A percentile compares a stretch with the other conserved stretches of the same genome.
Evolutionary conservation across 2,797 vertebrate genomes (phyloP).

Genomic region (Acrossocheilus fasciatus): DNA sequence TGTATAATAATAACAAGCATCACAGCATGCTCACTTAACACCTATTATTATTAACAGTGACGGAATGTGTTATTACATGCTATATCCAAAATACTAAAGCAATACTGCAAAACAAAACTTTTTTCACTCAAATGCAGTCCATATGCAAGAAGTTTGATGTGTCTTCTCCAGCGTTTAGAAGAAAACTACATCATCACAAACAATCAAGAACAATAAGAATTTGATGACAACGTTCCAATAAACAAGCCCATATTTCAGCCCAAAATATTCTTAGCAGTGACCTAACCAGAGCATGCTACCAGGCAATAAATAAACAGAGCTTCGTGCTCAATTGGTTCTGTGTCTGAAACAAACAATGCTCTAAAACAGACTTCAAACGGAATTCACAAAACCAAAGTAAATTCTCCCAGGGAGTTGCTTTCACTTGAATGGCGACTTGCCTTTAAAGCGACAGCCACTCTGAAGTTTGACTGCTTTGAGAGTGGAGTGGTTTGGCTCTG

Average conservation of each 20-base stretch:
- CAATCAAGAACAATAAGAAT: background rate
- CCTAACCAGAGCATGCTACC: background rate
- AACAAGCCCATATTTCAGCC: background rate
- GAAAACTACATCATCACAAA: background rate
- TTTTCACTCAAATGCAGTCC: background rate
- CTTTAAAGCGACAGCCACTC: constrained; percentile 29
- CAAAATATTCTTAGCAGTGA: constrained; percentile 1
- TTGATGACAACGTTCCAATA: background rate
- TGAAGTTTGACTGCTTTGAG: background rate
- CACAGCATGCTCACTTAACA: background rate
- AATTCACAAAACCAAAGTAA: constrained; percentile 19
- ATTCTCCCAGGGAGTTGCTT: constrained; percentile 35
- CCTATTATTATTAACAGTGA: background rate
- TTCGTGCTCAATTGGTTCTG: constrained; percentile 20
- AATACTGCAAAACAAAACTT: background rate
- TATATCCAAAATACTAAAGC: background rate
- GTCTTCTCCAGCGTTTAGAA: background rate
- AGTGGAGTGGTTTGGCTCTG: constrained; percentile 32
- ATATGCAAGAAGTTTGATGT: background rate
- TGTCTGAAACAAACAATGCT: constrained; percentile 2
- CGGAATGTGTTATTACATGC: background rate
- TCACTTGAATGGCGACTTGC: constrained; percentile 21
- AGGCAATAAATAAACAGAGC: constrained; percentile 9
- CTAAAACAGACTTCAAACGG: constrained; percentile 41
- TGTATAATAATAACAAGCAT: background rate